Percentiles rank a stretch among this genome's conserved stretches.
Evolutionary conservation across 2,797 vertebrate genomes (phyloP).

Genomic region (Lates japonicus): DNA sequence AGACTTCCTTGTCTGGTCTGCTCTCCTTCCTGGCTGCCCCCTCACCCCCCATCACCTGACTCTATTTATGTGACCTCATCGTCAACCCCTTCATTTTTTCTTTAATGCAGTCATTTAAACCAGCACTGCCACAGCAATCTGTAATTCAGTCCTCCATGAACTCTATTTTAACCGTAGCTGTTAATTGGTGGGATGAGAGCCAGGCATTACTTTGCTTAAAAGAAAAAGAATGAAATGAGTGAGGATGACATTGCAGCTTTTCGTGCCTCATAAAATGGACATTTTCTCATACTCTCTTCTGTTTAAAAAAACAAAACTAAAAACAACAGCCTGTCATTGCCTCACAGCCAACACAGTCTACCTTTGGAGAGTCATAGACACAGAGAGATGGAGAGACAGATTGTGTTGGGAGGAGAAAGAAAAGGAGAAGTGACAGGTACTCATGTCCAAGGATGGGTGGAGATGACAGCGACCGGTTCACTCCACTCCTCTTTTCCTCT

Average conservation of each 20-base stretch:
- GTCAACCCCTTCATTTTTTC: constrained; percentile 18
- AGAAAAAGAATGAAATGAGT: fast-evolving
- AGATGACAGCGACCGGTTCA: constrained; percentile 79
- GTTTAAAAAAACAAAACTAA: constrained; percentile 20
- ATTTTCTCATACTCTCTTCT: constrained; percentile 4
- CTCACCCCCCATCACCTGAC: neutral
- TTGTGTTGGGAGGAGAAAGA: constrained; percentile 56
- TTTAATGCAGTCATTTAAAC: constrained; percentile 17
- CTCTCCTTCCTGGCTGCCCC: neutral
- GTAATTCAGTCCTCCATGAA: constrained; percentile 8
- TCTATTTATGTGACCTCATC: constrained; percentile 19
- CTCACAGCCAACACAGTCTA: constrained; percentile 50
- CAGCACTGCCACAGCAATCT: neutral
- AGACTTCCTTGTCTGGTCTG: constrained; percentile 40
- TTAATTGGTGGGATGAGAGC: constrained; percentile 13
- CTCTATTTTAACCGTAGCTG: neutral
- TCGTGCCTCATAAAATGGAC: neutral
- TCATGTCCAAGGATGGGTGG: constrained; percentile 74
- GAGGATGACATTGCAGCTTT: constrained; percentile 5
- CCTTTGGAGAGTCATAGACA: constrained; percentile 50
- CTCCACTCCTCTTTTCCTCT: constrained; percentile 73
- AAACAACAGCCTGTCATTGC: constrained; percentile 26
- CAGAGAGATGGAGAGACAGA: constrained; percentile 59
- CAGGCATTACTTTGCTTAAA: constrained; percentile 14
- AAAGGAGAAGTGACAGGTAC: constrained; percentile 82